Evolutionary conservation across 2,888 invertebrate genomes (phyloP), one percentile per base, ranked within the genome.

Genomic region (Sisyra nigra): DNA sequence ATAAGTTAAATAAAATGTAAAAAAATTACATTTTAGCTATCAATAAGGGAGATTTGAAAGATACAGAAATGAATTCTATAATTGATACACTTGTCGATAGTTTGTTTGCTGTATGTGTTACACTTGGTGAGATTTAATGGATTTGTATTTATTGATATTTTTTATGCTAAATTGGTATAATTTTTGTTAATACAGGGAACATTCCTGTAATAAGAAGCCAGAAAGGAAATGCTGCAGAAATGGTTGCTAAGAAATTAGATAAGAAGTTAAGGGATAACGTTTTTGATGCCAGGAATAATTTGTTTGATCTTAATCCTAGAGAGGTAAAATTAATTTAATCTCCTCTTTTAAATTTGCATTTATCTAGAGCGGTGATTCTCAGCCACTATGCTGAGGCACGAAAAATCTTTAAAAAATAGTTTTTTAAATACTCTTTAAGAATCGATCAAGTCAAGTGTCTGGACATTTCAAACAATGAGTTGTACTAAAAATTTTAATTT

Each of bases 61-160:
- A 97, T 56, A 82, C 85, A 19, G 93, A 96, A 69, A 94, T 98
- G 82, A 91, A 94, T 57, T 66, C 68, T 2, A 83, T 96, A 15
- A 88, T 97, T 79, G 91, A 96, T 57, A 77, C 73, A 24, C 86
- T 98, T 54, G 96, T 96, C 0, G 96, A 98, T 56, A 87, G 93
- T 54, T 67, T 99, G 35, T 98, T 99, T 63, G 93, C 97, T 37
- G 86, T 97, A 15, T 96, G 96, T 71, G 97, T 96, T 3, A 98
- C 97, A 34, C 65, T 94, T 53, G 94, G 96, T 67, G 73, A 71
- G 69, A 69, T 41, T 55, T 29, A 15, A n/a, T 32, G 13, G 19
- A 15, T 37, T n/a, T n/a, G n/a, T n/a, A n/a, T 10, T 13, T 18
- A 4, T 18, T 18, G 10, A 18, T n/a, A 38, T 9, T 38, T 6